Evolutionary conservation across 1,140 invertebrate species (phyloP).

Genomic region (Diorhabda elongata): DNA sequence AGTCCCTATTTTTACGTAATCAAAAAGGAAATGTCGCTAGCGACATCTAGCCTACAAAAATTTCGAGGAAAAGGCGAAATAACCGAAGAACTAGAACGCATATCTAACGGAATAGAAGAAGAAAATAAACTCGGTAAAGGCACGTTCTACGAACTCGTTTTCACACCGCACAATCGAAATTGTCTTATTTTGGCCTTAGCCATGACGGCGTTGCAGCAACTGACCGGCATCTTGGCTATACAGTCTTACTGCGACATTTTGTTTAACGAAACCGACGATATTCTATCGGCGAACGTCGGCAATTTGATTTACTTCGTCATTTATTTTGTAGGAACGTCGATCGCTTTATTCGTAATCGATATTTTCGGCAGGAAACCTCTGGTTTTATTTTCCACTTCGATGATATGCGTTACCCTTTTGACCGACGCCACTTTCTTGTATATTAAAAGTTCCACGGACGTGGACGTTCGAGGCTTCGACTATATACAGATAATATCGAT

Average conservation of each 20-base stretch:
- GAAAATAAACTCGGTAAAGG: not conserved
- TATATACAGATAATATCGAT: not conserved
- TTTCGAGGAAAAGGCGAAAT: slow-evolving; percentile 58
- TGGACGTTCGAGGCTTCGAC: not conserved
- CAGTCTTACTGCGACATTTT: slow-evolving; percentile 5
- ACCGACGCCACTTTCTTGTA: not conserved
- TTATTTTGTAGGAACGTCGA: not conserved
- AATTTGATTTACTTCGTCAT: slow-evolving; percentile 7
- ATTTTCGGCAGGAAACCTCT: slow-evolving; percentile 9
- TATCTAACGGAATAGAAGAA: slow-evolving; percentile 48
- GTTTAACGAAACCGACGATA: not conserved
- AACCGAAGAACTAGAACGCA: slow-evolving; percentile 58
- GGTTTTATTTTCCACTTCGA: not conserved
- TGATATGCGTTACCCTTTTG: not conserved
- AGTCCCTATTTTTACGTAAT: slow-evolving; percentile 69
- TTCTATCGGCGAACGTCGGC: not conserved
- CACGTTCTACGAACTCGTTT: not conserved
- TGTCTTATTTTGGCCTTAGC: not conserved
- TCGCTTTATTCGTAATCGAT: not conserved
- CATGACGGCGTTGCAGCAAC: not conserved
- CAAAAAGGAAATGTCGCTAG: slow-evolving; percentile 56
- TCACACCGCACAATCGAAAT: not conserved
- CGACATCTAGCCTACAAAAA: slow-evolving; percentile 57
- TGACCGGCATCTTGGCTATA: not conserved
- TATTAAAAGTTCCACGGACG: not conserved